A percentile compares a stretch with the other conserved stretches of the same genome.
Conservation (phyloP, 1,140 invertebrate genomes). For the Atta cephalotes region DNA sequence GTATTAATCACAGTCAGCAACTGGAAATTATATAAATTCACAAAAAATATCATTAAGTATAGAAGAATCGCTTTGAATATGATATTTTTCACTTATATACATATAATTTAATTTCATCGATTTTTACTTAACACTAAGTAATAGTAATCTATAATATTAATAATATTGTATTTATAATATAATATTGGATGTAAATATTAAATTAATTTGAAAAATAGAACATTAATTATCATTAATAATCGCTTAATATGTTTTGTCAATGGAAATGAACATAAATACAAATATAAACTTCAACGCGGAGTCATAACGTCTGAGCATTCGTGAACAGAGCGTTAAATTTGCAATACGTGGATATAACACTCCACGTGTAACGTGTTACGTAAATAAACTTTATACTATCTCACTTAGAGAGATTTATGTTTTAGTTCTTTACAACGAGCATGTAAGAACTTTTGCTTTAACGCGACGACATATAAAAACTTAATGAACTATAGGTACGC, state of each 20-base stretch:
- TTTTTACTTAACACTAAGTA: background rate
- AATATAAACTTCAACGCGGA: conserved; percentile 45
- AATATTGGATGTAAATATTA: background rate
- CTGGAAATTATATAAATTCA: no score
- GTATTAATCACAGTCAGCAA: no score
- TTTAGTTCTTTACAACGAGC: conserved; percentile 26
- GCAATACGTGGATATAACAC: conserved; percentile 39
- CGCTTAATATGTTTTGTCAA: conserved; percentile 16
- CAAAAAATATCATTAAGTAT: no score
- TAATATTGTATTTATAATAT: background rate
- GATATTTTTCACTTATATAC: no score
- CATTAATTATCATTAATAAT: conserved; percentile 28
- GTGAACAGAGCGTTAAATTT: conserved; percentile 18
- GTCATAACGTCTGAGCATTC: conserved; percentile 33
- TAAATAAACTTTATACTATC: conserved; percentile 49
- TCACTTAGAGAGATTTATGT: conserved; percentile 47
- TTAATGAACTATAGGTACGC: conserved; percentile 26
- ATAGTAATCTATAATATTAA: background rate
- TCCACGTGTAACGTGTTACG: conserved; percentile 40
- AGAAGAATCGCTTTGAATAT: no score
- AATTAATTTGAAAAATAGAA: background rate
- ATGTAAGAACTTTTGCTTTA: conserved; percentile 31
- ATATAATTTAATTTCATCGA: no score
- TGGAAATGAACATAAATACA: conserved; percentile 34
- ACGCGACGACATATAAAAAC: conserved; percentile 19